Evolutionary conservation across 2,797 vertebrate genomes (phyloP).

Genomic region (Coilia nasus): DNA sequence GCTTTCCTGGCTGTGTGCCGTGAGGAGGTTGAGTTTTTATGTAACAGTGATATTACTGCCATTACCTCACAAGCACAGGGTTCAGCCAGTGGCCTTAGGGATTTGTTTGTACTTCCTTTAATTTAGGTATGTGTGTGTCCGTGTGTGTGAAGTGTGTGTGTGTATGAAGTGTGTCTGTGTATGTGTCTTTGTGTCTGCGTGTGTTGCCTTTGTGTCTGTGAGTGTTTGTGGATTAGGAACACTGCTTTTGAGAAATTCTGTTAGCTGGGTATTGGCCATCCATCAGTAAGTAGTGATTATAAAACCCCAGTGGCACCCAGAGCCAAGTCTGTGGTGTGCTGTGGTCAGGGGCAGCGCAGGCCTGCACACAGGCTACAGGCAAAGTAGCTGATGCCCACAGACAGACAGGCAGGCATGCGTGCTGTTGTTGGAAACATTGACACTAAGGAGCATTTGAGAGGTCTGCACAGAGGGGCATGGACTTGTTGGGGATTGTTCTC

Average conservation of each 20-base stretch:
- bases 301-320: neutral
- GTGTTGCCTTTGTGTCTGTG: neutral
- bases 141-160: neutral
- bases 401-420: too few species aligned
- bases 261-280: neutral
- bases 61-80: neutral
- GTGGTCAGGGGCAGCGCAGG: too few species aligned
- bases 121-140: neutral
- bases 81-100: neutral
- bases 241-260: neutral
- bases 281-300: neutral
- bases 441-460: too few species aligned
- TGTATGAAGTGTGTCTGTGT: neutral
- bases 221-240: neutral
- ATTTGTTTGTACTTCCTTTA: neutral
- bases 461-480: too few species aligned
- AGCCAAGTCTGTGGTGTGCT: neutral
- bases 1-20: constrained; percentile 4
- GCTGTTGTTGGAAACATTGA: too few species aligned
- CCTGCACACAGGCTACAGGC: too few species aligned
- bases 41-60: constrained; percentile 17
- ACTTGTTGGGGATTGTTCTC: too few species aligned
- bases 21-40: constrained; percentile 6
- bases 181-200: neutral
- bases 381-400: too few species aligned